Base-by-base conservation (phyloP, 2,113 vertebrate genomes). In the Synodontis membranacea region DNA sequence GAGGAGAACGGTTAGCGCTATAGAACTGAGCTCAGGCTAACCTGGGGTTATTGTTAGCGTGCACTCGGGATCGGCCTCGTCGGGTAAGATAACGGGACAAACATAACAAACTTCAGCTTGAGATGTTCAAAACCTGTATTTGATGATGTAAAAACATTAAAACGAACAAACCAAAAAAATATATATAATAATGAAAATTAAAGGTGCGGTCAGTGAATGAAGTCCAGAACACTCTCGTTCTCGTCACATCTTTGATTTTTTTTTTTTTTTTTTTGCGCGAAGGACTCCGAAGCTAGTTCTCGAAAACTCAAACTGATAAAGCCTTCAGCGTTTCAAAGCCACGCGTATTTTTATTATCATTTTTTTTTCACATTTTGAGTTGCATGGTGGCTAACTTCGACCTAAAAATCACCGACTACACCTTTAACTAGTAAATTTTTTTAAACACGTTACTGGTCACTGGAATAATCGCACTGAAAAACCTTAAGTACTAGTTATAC, bases 61-160 rank as follows among this genome's bases (percentile, higher is more conserved):
- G 72, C 50, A 60, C 83, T 75, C 34, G 28, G 3, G 56, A 72
- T 15, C 11, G 50, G 50, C 31, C 68, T 34, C 50, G 37, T 44
- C 44, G 1, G 44, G 5, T 66, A 48, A 37, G 44, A 19, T 46
- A 46, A 62, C 42, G 11, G 21, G 17, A 78, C 28, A 46, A 37
- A 58, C 9, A 39, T 4, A 52, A 66, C 70, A 46, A 39, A 66
- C 74, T 66, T 64, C 46, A 50, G 58, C 58, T 79, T 62, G 56
- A 85, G 74, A 79, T 5, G 83, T 44, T n/a, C 39, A 46, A 14
- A 79, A n/a, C 54, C 72, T 78, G 72, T 54, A 54, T 60, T 75
- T 28, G 11, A 66, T 37, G 54, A 68, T 39, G 72, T 84, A 84
- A 80, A 80, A 86, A 54, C 60, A 54, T 79, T 76, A 85, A 79